These are phyloP conservation scores for Lordiphosa clarofinis DNA, from an alignment of 1,140 invertebrate genomes.

Conservation along the genomic window DNA sequence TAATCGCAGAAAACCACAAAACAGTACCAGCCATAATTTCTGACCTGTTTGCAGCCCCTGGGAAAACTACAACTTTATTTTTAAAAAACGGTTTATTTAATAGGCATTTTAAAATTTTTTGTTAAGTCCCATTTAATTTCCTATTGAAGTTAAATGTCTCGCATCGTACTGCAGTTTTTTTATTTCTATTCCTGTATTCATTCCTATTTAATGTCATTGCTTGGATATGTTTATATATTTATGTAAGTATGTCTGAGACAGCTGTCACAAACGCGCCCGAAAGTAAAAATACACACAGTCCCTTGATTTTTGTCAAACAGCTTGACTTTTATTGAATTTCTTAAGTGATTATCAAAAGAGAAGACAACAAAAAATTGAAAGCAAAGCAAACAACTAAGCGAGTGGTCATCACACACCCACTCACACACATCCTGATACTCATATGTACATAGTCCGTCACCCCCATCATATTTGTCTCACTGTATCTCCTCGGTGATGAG, in stretches of 20 bases:
- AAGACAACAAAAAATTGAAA: slow-evolving; percentile 15
- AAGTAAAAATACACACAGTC: neutral
- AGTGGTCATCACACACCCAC: neutral
- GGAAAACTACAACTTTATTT: no score
- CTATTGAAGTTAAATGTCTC: no score
- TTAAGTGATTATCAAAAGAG: slow-evolving; percentile 41
- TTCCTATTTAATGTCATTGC: neutral
- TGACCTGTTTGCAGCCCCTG: no score
- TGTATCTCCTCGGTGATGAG: slow-evolving; percentile 73
- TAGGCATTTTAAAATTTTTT: neutral
- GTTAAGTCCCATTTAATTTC: neutral
- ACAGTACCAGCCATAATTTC: no score
- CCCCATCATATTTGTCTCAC: slow-evolving; percentile 21
- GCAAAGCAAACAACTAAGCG: neutral
- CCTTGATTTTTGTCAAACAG: slow-evolving; percentile 3
- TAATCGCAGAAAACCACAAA: no score
- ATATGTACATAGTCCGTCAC: slow-evolving; percentile 12
- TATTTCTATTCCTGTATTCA: no score
- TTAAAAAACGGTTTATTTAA: no score
- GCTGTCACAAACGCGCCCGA: slow-evolving; percentile 2
- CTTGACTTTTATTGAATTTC: slow-evolving; percentile 43
- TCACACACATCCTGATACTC: slow-evolving; percentile 12
- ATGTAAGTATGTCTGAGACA: neutral
- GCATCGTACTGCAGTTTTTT: no score
- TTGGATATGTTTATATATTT: neutral